phyloP scores from a whole-genome alignment of 2,888 invertebrate genomes.

The Lithosia quadra region DNA sequence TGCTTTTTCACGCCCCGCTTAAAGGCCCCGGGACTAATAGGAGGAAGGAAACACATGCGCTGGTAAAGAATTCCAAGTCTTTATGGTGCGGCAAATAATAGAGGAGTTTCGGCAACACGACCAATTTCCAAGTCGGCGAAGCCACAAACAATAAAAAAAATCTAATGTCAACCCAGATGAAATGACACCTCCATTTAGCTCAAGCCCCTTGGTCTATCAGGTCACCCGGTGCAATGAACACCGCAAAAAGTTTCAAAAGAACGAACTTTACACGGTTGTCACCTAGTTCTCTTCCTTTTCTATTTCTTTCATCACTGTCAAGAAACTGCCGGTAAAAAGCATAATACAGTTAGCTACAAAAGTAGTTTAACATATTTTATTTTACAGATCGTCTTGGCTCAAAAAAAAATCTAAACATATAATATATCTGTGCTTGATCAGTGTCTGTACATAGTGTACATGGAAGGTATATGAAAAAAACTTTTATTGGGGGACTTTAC shows the following conservation, averaged over 20 bases:
- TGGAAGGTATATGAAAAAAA: too few species aligned
- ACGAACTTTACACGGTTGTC: slow-evolving; percentile 9
- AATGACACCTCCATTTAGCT: neutral
- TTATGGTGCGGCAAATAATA: too few species aligned
- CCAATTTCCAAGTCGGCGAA: too few species aligned
- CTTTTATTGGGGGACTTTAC: too few species aligned
- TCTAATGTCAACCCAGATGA: neutral
- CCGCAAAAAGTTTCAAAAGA: slow-evolving; percentile 22
- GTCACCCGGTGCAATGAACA: slow-evolving; percentile 44
- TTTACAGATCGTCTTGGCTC: neutral
- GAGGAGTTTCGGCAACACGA: too few species aligned
- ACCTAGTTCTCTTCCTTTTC: neutral
- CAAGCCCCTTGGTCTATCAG: slow-evolving; percentile 34
- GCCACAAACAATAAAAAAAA: neutral
- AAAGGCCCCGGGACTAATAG: too few species aligned
- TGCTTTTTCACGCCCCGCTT: too few species aligned
- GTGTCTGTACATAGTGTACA: too few species aligned
- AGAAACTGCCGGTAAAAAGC: neutral
- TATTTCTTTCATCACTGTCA: neutral
- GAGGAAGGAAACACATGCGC: too few species aligned
- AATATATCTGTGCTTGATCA: too few species aligned
- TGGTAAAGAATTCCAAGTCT: too few species aligned
- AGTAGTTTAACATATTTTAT: neutral
- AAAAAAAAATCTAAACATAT: neutral
- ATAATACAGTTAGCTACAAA: neutral